Evolutionary conservation across 2,113 vertebrate genomes (phyloP).

Genomic region (Opisthocomus hoazin): DNA sequence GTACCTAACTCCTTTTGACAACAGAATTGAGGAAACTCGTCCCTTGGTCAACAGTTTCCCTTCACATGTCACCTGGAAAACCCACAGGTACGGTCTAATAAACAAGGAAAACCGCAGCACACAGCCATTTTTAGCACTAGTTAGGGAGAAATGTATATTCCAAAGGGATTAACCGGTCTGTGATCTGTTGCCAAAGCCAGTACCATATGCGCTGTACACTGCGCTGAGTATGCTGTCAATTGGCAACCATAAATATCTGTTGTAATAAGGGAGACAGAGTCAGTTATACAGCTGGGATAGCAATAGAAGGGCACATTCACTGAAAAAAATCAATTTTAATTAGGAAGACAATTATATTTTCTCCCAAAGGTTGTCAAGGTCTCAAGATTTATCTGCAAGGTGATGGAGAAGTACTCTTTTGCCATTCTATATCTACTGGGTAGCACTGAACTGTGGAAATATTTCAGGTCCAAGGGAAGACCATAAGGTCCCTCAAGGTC

Average conservation of each 20-base stretch:
- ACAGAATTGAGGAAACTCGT: background rate
- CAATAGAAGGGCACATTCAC: conserved; percentile 56
- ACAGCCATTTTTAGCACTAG: background rate
- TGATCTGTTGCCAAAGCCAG: background rate
- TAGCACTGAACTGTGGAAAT: conserved; percentile 14
- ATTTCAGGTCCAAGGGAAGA: conserved; percentile 38
- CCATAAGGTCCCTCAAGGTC: conserved; percentile 39
- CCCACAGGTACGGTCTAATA: background rate
- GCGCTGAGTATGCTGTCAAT: conserved; percentile 32
- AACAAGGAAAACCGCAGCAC: background rate
- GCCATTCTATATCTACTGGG: conserved; percentile 12
- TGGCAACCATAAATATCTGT: conserved; percentile 51
- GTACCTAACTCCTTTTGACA: background rate
- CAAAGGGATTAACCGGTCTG: background rate
- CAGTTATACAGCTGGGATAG: conserved; percentile 39
- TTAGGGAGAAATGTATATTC: background rate
- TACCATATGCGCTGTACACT: background rate
- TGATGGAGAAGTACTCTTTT: conserved; percentile 59
- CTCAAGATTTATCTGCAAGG: conserved; percentile 66
- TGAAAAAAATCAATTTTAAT: conserved; percentile 72
- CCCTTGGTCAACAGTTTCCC: background rate
- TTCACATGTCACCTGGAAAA: background rate
- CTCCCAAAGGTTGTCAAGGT: conserved; percentile 60
- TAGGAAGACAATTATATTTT: conserved; percentile 71
- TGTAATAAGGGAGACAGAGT: conserved; percentile 46